Base-by-base conservation (phyloP, 2,113 vertebrate genomes). In the Panthera leo region DNA sequence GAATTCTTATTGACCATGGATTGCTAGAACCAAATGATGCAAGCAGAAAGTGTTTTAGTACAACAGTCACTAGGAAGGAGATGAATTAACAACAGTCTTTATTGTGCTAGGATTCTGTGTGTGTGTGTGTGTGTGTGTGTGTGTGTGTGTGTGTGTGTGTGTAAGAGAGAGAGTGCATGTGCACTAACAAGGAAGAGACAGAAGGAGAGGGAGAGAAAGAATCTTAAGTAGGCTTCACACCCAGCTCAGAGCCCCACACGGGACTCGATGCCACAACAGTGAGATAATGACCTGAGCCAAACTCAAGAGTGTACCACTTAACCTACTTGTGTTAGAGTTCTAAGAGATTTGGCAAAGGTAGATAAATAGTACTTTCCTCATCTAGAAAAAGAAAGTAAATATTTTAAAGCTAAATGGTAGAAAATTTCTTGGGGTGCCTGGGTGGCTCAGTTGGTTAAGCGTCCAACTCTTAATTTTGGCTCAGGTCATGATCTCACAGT, bases 351-450 rank as follows among this genome's bases (percentile, higher is more conserved):
- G 12, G 21, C 63, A 85, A 94, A 80, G 11, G 39, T 63, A 39
- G 25, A 68, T 34, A 78, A 84, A 73, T 1, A 61, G 45, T 63
- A n/a, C 21, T 76, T 68, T 65, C 55, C 65, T 76, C 42, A 75
- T 84, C 7, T 31, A 70, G 63, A 5, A 31, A 34, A n/a, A 91
- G 36, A 70, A 75, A 53, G 0, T 5, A 53, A 93, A 45, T 58
- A 15, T 23, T 96, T 94, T 68, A 91, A 89, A 70, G 61, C 76
- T 36, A 92, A 78, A 94, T 75, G n/a, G n/a, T n/a, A 19, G 10
- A 42, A 87, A 84, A 83, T 93, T 67, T 36, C 25, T 29, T 92
- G 58, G 21, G 58, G 21, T 61, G 21, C 58, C 58, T 61, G 21
- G 7, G 7, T 61, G 58, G 58, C 7, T 61, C 58, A 23, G 58